A percentile compares a stretch with the other conserved stretches of the same genome.
Conservation (phyloP, 2,113 vertebrate species). For the Ibidorhyncha struthersii region DNA sequence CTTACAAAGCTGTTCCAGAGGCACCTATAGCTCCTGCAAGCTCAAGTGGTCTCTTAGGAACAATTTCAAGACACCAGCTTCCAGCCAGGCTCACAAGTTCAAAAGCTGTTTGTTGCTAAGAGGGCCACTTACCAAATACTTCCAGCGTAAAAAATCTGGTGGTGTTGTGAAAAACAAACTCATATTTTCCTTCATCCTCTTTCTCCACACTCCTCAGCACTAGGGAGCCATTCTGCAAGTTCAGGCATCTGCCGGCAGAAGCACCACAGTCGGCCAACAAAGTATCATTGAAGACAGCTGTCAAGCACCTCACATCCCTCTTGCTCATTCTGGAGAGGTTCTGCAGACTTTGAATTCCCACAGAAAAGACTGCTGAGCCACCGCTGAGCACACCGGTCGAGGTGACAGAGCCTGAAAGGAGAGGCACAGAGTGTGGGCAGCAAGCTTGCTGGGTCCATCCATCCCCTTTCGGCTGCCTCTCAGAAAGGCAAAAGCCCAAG, state of each 20-base stretch:
- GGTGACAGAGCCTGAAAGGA: slow-evolving; percentile 23
- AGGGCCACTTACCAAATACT: slow-evolving; percentile 56
- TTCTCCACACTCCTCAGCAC: slow-evolving; percentile 34
- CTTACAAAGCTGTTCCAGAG: not conserved
- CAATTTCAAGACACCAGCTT: not conserved
- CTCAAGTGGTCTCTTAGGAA: not conserved
- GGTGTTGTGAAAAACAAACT: slow-evolving; percentile 5
- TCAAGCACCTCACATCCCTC: not conserved
- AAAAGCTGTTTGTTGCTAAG: not conserved
- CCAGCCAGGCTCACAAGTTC: not conserved
- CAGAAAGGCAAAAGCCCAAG: not conserved
- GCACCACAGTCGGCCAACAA: not conserved
- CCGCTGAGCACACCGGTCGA: not conserved
- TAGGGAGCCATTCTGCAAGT: slow-evolving; percentile 10
- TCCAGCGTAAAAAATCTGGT: not conserved
- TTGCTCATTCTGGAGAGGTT: slow-evolving; percentile 16
- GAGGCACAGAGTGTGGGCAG: not conserved
- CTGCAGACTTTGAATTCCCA: slow-evolving; percentile 29
- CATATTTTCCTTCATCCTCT: not conserved
- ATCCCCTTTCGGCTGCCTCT: not conserved
- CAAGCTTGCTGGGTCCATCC: not conserved
- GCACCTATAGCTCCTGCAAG: not conserved
- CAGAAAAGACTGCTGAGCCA: not conserved
- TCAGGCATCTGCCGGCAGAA: not conserved
- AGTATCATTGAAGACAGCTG: not conserved